Base-by-base conservation (phyloP, 1,140 invertebrate species). In the Dinoponera quadriceps region DNA sequence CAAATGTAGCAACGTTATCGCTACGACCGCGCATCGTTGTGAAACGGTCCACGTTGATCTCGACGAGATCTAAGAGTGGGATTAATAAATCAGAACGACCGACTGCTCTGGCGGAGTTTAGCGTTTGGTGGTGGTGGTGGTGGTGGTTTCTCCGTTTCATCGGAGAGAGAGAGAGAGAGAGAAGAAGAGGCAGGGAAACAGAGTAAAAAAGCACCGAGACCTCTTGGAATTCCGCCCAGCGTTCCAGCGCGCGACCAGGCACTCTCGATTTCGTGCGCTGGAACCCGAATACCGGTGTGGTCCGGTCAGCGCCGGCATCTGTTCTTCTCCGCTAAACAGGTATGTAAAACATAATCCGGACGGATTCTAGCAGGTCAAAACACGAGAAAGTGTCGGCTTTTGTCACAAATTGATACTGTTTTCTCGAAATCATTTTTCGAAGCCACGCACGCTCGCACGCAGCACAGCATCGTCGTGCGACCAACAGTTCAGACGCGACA, bases 251-350 rank as follows among this genome's bases (percentile, higher is more conserved):
- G 81, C 83, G 87, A 85, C 66, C 59, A 66, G 49, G 65, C 78
- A 88, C 86, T 88, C 87, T 88, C 87, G 86, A 83, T 88, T 88
- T 88, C 87, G 86, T 88, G 87, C 86, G 71, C 55, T 85, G 86
- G 77, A 83, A 78, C 83, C 72, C 86, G 88, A 88, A 88, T 73
- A 65, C 59, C 71, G 57, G 72, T 78, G 85, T 74, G 85, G 75
- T 66, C 82, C 75, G 66, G 14, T n/a, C 54, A 51, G 65, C 38
- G 51, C 49, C 51, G 80, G 59, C 63, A 55, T 86, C 85, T 78
- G 68, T 77, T 85, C 59, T n/a, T n/a, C 66, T 22, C 87, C 25
- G 44, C 49, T 57, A 80, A 80, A 57, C 68, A 83, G 54, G 84
- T 85, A 85, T 90, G 89, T 88, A 87, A 90, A 88, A 77, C 66